phyloP scores from a whole-genome alignment of 2,113 vertebrate species.

The Drymodes brunneopygia region DNA sequence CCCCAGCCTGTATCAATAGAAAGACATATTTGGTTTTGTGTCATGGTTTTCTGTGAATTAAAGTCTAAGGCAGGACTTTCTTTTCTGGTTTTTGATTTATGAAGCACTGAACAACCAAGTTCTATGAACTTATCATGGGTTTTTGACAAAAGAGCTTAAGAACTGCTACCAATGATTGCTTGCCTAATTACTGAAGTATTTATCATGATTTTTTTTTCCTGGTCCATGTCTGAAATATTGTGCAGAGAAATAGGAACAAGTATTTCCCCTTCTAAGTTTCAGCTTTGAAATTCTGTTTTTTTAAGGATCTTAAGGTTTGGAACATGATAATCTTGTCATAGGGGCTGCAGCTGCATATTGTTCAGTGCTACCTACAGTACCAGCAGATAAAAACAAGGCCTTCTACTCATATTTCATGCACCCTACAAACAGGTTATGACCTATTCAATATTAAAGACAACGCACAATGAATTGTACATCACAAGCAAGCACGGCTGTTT shows the following conservation, averaged over 20 bases:
- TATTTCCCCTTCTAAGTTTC: neutral
- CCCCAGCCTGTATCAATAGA: neutral
- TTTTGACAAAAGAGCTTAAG: neutral
- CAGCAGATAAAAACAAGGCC: neutral
- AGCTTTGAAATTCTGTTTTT: neutral
- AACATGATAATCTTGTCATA: neutral
- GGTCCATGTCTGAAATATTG: rapidly evolving
- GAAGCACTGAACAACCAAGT: neutral
- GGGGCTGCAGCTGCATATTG: neutral
- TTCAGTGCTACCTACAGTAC: neutral
- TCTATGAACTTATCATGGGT: rapidly evolving
- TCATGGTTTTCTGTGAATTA: neutral
- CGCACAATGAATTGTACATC: neutral
- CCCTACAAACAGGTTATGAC: neutral
- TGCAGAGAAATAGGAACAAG: neutral
- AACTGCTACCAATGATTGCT: neutral
- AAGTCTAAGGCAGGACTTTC: neutral
- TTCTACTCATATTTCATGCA: neutral
- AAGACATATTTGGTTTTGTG: neutral
- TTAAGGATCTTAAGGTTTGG: neutral
- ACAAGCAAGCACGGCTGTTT: neutral
- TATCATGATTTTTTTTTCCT: neutral
- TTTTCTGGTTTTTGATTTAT: neutral
- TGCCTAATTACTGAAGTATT: neutral
- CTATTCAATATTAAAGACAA: neutral